Evolutionary conservation across 2,888 invertebrate species (phyloP).

Genomic region (Aphodius sticticus): DNA sequence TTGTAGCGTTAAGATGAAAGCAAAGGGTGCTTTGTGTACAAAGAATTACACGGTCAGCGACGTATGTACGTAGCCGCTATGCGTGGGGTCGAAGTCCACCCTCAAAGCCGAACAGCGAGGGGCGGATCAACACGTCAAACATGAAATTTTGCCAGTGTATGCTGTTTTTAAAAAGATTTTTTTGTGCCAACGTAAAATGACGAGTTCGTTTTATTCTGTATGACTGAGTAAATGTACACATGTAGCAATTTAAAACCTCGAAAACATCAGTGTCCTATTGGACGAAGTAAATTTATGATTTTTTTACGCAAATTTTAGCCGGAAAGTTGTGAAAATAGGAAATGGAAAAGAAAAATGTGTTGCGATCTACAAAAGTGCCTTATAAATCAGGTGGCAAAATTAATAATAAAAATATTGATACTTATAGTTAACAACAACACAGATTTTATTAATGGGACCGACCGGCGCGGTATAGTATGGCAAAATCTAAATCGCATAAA

Average conservation of each 20-base stretch:
- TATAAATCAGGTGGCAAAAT: too few species aligned
- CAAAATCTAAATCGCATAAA: too few species aligned
- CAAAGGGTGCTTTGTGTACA: not conserved
- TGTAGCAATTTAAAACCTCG: not conserved
- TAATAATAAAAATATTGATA: too few species aligned
- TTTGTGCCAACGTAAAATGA: not conserved
- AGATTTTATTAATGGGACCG: too few species aligned
- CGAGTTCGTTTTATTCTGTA: not conserved
- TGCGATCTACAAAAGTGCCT: too few species aligned
- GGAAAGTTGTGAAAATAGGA: too few species aligned
- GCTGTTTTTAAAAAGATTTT: not conserved
- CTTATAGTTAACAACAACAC: too few species aligned
- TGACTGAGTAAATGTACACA: not conserved
- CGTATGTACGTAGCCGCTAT: not conserved
- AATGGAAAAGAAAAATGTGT: too few species aligned
- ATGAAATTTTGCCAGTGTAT: not conserved
- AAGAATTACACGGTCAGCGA: conserved; percentile 29
- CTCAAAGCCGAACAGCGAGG: not conserved
- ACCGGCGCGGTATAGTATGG: too few species aligned
- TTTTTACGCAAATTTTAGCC: too few species aligned
- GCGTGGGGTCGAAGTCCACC: not conserved
- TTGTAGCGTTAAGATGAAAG: not conserved
- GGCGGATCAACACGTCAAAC: not conserved
- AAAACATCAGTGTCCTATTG: too few species aligned
- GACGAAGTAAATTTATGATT: too few species aligned